phyloP scores from a whole-genome alignment of 2,797 vertebrate species.

The Acipenser transmontanus region DNA sequence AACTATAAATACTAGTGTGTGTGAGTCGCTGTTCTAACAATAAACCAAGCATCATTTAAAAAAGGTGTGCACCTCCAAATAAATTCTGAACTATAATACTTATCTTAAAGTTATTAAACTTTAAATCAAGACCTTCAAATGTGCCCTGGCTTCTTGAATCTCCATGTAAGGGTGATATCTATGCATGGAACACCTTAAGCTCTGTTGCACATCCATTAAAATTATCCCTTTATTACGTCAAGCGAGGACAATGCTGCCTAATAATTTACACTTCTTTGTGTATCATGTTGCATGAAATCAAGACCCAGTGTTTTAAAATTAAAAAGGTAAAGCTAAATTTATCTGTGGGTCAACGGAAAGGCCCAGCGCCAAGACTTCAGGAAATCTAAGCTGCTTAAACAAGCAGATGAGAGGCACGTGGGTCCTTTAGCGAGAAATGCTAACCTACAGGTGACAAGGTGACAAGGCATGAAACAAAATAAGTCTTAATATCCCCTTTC shows the following conservation, averaged over 20 bases:
- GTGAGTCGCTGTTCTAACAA: not conserved
- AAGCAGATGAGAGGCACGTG: constrained; percentile 55
- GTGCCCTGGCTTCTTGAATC: not conserved
- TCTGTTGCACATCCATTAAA: constrained; percentile 13
- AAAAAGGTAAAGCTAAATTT: not conserved
- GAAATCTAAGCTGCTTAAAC: constrained; percentile 57
- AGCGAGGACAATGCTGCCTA: not conserved
- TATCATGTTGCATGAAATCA: not conserved
- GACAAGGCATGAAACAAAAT: constrained; percentile 53
- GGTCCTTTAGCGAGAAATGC: constrained; percentile 41
- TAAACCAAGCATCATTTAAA: not conserved
- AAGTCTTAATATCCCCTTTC: constrained; percentile 23
- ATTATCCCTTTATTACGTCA: not conserved
- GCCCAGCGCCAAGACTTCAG: constrained; percentile 41
- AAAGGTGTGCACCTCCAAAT: not conserved
- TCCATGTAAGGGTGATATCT: not conserved
- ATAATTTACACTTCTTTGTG: constrained; percentile 1
- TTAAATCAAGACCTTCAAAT: constrained; percentile 6
- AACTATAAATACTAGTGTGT: not conserved
- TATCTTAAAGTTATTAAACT: not conserved
- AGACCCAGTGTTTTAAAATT: not conserved
- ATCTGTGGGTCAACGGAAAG: constrained; percentile 48
- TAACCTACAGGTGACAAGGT: constrained; percentile 40
- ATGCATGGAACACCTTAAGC: not conserved
- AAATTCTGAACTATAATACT: not conserved